Evolutionary conservation across 2,113 vertebrate genomes (phyloP).

Genomic region (Riparia riparia): DNA sequence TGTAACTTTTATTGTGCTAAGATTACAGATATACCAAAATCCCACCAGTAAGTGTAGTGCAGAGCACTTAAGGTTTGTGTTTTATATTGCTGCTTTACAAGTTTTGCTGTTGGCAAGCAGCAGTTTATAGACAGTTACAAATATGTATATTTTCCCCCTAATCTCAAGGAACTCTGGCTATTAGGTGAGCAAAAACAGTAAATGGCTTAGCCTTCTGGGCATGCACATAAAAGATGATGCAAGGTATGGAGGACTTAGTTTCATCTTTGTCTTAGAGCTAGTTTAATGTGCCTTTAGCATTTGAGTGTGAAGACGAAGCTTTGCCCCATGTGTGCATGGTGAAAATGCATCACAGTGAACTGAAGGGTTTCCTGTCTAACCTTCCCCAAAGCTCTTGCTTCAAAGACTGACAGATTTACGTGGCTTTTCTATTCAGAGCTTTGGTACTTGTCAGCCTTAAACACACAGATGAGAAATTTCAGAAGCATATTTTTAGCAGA

Average conservation of each 20-base stretch:
- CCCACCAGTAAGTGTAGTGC: not conserved
- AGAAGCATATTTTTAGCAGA: not conserved
- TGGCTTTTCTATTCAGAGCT: not conserved
- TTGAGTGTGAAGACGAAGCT: not conserved
- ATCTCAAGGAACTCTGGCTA: not conserved
- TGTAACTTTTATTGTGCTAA: not conserved
- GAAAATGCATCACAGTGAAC: not conserved
- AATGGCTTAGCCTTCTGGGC: not conserved
- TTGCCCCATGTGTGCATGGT: not conserved
- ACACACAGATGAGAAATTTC: not conserved
- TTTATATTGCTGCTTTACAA: not conserved
- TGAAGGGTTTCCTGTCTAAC: not conserved
- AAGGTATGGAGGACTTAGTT: not conserved
- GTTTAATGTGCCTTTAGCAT: not conserved
- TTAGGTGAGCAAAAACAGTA: not conserved
- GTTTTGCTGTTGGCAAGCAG: not conserved
- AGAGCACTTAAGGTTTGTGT: not conserved
- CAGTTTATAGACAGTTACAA: not conserved
- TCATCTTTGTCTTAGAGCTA: not conserved
- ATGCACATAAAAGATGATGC: not conserved
- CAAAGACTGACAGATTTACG: fast-evolving
- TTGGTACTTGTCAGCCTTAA: not conserved
- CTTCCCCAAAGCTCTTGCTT: not conserved
- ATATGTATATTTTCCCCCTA: not conserved
- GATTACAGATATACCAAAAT: not conserved